Evolutionary conservation across 2,113 vertebrate genomes (phyloP), one percentile per base, ranked within the genome.

Genomic region (Rhinogobius similis): DNA sequence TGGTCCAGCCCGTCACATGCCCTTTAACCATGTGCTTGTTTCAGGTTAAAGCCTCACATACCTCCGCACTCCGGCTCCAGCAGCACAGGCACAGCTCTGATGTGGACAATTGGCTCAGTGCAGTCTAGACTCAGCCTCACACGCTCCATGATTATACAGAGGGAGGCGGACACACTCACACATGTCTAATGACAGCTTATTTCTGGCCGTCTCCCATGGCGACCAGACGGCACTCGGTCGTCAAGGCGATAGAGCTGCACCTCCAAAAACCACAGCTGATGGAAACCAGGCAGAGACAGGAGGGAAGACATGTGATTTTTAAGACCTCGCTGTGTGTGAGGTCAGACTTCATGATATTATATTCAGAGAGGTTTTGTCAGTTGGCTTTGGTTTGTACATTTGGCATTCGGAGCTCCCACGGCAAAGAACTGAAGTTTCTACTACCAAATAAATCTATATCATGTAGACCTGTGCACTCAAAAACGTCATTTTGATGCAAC

Each of bases 191-290:
- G 32, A 76, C 52, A 39, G 46, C 64, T 77, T 76, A 82, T 80
- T 78, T 75, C 72, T 62, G 71, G 44, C 44, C 0, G 65, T 78
- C 63, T 73, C 79, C 80, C 78, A 63, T 81, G 23, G 80, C 67
- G 46, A 78, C 75, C 62, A 61, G 67, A 58, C 70, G 68, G 52
- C 50, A 61, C 76, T 68, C 29, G 52, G 81, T 80, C 65, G 2
- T 75, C 75, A 74, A 67, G 67, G 81, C 58, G 24, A 81, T 76
- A 50, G 56, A 75, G 50, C 68, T 73, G 59, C 68, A 67, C 55
- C 18, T 72, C 58, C 56, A 38, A 36, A n/a, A 75, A 41, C 67
- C 58, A 50, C 55, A 62, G 62, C 66, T 68, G 69, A 76, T 38
- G 24, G 43, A 65, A 71, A 73, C 21, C 70, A 78, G 46, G 70